Conservation (phyloP, 2,888 invertebrate species). For the Clepsis dumicolana region DNA sequence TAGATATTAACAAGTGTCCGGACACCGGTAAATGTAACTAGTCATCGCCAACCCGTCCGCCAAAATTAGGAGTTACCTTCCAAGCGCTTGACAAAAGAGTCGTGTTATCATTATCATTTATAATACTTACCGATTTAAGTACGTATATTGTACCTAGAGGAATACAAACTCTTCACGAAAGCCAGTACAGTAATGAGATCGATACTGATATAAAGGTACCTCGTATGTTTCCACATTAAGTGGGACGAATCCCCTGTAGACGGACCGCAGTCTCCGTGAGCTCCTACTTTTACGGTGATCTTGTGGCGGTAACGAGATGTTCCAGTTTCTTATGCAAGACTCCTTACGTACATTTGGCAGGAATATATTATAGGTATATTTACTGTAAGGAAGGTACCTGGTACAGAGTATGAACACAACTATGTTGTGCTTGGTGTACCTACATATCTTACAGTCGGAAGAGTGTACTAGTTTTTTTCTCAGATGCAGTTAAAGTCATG, state of each 20-base stretch:
- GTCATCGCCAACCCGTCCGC: conserved; percentile 14
- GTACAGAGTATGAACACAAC: not conserved
- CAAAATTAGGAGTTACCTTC: conserved; percentile 1
- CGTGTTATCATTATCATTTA: too few relatives aligned
- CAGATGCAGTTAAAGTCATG: too few relatives aligned
- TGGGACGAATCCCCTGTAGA: conserved; percentile 1
- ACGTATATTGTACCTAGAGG: not conserved
- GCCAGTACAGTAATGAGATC: not conserved
- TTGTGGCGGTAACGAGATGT: conserved; percentile 23
- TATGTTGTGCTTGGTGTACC: not conserved
- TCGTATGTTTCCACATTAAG: not conserved
- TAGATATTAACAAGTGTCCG: not conserved
- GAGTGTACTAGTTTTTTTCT: too few relatives aligned
- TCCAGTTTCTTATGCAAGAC: conserved; percentile 9
- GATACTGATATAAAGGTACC: conserved; percentile 1
- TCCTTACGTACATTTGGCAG: conserved; percentile 4
- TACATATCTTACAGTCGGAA: too few relatives aligned
- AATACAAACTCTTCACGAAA: not conserved
- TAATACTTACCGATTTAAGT: not conserved
- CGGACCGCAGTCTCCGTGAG: conserved; percentile 3
- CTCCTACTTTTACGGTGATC: conserved; percentile 15
- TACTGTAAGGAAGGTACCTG: not conserved
- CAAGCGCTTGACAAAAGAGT: too few relatives aligned
- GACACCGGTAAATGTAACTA: conserved; percentile 13
- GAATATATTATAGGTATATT: not conserved